Evolutionary conservation across 2,113 vertebrate genomes (phyloP), one percentile per base, ranked within the genome.

Genomic region (Prietella phreatophila): DNA sequence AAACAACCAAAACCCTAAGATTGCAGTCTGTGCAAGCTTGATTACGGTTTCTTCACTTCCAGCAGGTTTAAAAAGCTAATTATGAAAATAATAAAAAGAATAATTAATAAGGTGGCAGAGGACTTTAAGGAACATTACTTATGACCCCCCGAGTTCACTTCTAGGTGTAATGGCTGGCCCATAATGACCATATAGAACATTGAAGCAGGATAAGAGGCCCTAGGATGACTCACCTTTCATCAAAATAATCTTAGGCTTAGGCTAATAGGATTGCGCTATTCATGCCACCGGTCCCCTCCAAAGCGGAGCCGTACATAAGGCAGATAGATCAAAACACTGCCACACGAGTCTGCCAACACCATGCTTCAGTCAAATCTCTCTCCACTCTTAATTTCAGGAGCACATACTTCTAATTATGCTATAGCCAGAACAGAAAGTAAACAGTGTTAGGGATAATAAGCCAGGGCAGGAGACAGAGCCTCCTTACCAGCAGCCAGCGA

Each of bases 161-260:
- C 58, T 79, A 71, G 60, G 87, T n/a, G 85, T 91, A 88, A 89
- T 58, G 83, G 91, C 80, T 91, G 73, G n/a, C 3, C 63, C 71
- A 73, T 87, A 88, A 89, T 20, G 22, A 79, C 82, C 83, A 84
- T 83, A 92, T 89, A 91, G 89, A 93, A 92, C 50, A 83, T 4
- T 65, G 83, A 61, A 83, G 87, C 85, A 89, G 65, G 56, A 88
- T 86, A 83, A 87, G 87, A 63, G 80, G 33, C 22, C 88, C 84
- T 84, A 89, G 91, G 90, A 78, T 86, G 84, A 20, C 84, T 88
- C 88, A 82, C 82, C 88, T 90, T 91, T 89, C 92, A 93, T 91
- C 93, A 91, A 87, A 86, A 78, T 95, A 94, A 96, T 95, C 94
- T 93, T 85, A 82, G 88, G 92, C 87, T 94, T 95, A 94, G 84